Evolutionary conservation across 2,888 invertebrate genomes (phyloP).

Genomic region (Stomorhina lunata): DNA sequence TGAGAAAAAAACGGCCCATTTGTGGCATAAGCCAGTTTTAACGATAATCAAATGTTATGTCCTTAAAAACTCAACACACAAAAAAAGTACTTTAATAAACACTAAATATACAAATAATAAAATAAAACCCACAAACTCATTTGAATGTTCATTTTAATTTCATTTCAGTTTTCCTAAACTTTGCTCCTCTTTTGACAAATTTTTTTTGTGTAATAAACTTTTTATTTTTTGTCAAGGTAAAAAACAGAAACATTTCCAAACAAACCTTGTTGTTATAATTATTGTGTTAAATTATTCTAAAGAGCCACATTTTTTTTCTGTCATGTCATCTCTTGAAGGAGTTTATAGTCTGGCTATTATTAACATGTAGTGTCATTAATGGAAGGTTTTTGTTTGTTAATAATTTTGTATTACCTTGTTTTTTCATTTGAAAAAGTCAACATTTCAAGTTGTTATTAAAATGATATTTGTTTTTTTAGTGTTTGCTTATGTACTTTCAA

Average conservation of each 20-base stretch:
- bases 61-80: conserved; percentile 46
- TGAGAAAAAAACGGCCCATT: conserved; percentile 8
- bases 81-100: not conserved
- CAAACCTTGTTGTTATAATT: conserved; percentile 30
- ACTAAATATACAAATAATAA: conserved; percentile 16
- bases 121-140: conserved; percentile 1
- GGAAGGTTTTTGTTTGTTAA: not conserved
- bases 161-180: not conserved
- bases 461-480: conserved; percentile 34
- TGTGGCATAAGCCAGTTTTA: conserved; percentile 38
- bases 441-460: conserved; percentile 31
- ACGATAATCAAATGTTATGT: conserved; percentile 58
- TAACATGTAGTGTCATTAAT: not conserved
- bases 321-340: not conserved
- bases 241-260: not conserved
- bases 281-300: conserved; percentile 9
- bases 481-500: not conserved
- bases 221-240: conserved; percentile 45
- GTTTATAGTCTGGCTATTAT: not conserved
- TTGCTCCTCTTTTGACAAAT: not conserved
- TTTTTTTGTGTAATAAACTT: not conserved
- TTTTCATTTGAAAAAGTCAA: not conserved
- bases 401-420: not conserved
- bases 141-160: conserved; percentile 47
- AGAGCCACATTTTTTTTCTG: not conserved